Percentiles rank a stretch among this genome's conserved stretches.
Conservation (phyloP, 2,113 vertebrate species). For the Poecilia latipinna region DNA sequence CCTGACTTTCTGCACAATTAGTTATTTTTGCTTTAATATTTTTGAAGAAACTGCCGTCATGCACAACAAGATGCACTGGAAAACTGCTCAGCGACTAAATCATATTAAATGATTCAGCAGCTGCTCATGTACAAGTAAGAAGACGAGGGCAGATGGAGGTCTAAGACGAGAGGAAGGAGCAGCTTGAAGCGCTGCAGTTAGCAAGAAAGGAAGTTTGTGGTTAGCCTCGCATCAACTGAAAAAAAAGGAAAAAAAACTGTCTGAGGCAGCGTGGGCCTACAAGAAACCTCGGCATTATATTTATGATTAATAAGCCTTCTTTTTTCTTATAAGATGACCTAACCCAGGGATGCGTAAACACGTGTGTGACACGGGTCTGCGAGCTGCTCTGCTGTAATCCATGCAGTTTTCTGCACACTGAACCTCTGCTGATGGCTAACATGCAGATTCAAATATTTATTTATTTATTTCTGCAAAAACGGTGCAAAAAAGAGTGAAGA, state of each 20-base stretch:
- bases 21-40: neutral
- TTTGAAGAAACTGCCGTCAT: neutral
- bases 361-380: neutral
- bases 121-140: neutral
- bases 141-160: neutral
- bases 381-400: neutral
- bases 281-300: neutral
- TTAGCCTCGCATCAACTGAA: constrained; percentile 44
- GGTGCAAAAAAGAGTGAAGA: no score
- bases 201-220: constrained; percentile 65
- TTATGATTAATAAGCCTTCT: neutral
- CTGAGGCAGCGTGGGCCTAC: neutral
- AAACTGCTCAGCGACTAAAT: neutral
- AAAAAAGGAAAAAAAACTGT: constrained; percentile 4
- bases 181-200: constrained; percentile 44
- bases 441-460: no score
- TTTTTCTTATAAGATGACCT: neutral
- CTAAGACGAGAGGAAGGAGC: constrained; percentile 31
- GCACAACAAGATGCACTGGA: neutral
- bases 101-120: neutral
- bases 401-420: no score
- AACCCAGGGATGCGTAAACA: neutral
- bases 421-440: no score
- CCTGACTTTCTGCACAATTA: neutral
- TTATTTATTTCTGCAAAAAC: no score